Evolutionary conservation across 2,888 invertebrate species (phyloP).

Genomic region (Cephus spinipes): DNA sequence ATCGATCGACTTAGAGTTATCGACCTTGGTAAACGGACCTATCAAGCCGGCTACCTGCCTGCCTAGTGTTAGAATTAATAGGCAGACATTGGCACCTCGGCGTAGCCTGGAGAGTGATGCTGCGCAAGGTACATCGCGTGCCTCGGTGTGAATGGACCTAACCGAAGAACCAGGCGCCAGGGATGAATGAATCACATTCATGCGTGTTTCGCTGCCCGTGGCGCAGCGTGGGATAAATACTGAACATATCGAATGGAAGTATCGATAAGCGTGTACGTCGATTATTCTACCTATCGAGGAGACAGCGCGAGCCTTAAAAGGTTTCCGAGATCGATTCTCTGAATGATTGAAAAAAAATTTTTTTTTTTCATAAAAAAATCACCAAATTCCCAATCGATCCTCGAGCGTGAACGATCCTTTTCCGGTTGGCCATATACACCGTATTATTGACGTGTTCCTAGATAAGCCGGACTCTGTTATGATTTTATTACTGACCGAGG

Average conservation of each 20-base stretch:
- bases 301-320: not conserved
- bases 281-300: not conserved
- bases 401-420: not conserved
- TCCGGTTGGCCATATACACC: slow-evolving; percentile 12
- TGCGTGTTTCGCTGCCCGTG: slow-evolving; percentile 5
- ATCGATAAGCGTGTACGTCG: not conserved
- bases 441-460: slow-evolving; percentile 23
- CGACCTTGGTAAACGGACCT: slow-evolving; percentile 1
- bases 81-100: slow-evolving; percentile 27
- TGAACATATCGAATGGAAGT: not conserved
- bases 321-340: not conserved
- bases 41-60: slow-evolving; percentile 5
- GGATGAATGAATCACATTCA: slow-evolving; percentile 38
- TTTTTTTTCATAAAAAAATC: too few relatives aligned
- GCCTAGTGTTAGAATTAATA: slow-evolving; percentile 26
- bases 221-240: not conserved
- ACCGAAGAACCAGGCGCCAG: slow-evolving; percentile 27
- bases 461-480: slow-evolving; percentile 28
- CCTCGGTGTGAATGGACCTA: slow-evolving; percentile 30
- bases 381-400: not conserved
- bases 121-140: slow-evolving; percentile 31
- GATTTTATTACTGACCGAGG: slow-evolving; percentile 34
- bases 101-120: slow-evolving; percentile 3
- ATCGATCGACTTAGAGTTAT: slow-evolving; percentile 1
- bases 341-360: not conserved